These are phyloP conservation scores for Austrofundulus limnaeus DNA, from an alignment of 2,113 vertebrate species.

Conservation along the genomic window DNA sequence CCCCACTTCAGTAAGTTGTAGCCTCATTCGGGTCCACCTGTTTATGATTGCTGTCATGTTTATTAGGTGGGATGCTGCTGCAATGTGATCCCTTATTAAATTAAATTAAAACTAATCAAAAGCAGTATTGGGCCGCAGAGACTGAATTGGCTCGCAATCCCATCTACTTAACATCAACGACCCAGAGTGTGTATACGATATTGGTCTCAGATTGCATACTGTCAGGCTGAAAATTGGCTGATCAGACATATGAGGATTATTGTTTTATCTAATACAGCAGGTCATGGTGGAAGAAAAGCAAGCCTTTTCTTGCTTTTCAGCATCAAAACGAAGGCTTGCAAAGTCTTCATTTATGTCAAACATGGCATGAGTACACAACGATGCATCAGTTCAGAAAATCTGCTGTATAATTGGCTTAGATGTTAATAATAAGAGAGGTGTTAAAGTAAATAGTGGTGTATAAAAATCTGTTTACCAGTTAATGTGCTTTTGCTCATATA, in stretches of 20 bases:
- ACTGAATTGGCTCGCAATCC: neutral
- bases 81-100: conserved; percentile 22
- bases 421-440: no score
- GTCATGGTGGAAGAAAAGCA: neutral
- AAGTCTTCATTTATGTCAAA: neutral
- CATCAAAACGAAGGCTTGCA: no score
- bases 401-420: neutral
- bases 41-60: conserved; percentile 25
- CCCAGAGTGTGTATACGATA: neutral
- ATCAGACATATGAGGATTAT: neutral
- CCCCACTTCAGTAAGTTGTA: neutral
- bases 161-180: conserved; percentile 5
- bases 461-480: neutral
- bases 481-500: neutral
- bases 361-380: neutral
- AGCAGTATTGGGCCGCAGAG: conserved; percentile 11
- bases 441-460: no score
- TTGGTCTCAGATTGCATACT: conserved; percentile 10
- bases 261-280: neutral
- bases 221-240: neutral
- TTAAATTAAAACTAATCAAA: conserved; percentile 37
- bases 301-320: neutral
- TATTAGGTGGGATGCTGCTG: conserved; percentile 8
- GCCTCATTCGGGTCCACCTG: conserved; percentile 13
- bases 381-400: neutral